phyloP scores from a whole-genome alignment of 2,113 vertebrate genomes.

The Limnothrissa miodon region DNA sequence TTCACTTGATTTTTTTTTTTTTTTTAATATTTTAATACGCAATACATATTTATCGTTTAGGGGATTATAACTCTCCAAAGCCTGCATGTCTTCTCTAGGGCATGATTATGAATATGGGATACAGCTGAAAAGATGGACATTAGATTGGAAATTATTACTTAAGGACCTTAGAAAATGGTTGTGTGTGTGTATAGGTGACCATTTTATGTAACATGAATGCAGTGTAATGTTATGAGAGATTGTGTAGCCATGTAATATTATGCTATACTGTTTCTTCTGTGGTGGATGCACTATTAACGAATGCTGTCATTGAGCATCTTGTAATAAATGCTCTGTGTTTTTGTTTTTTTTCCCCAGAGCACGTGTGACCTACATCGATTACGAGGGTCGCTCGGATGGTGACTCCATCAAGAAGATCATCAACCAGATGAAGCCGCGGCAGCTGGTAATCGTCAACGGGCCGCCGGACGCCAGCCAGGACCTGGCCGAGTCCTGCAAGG shows the following conservation, averaged over 20 bases:
- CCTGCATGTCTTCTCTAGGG: not conserved
- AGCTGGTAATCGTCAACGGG: conserved; percentile 92
- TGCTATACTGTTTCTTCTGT: no score
- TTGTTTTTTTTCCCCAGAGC: conserved; percentile 72
- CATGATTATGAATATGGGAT: not conserved
- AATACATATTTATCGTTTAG: not conserved
- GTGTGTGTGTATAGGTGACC: not conserved
- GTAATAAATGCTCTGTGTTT: not conserved
- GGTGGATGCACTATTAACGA: no score
- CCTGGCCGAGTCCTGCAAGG: conserved; percentile 93
- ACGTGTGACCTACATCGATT: conserved; percentile 94
- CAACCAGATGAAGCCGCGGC: conserved; percentile 97
- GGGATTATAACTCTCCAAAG: not conserved
- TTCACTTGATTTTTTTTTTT: not conserved
- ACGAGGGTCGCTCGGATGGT: conserved; percentile 96
- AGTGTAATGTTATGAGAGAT: no score
- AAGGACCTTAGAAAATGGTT: no score
- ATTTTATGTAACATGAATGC: not conserved
- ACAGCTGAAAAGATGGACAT: not conserved
- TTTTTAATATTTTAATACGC: no score
- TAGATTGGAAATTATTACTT: not conserved
- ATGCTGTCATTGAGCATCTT: not conserved
- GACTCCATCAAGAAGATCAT: conserved; percentile 99
- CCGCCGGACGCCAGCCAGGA: conserved; percentile 92
- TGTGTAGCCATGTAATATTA: no score